Conservation (phyloP, 2,113 vertebrate genomes). For the Muscicapa adusta region DNA sequence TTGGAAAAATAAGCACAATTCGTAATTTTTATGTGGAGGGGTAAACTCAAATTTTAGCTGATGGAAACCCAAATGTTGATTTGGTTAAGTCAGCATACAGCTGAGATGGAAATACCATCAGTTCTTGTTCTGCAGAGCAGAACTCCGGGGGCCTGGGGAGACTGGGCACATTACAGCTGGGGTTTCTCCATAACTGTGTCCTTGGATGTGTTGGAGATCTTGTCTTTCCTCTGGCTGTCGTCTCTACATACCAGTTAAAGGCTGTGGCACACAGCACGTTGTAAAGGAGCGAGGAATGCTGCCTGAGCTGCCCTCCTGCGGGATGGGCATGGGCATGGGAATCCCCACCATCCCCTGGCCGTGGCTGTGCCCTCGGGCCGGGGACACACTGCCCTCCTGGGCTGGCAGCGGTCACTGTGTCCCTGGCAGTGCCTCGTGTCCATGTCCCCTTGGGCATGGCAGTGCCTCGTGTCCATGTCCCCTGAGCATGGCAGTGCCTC, state of each 20-base stretch:
- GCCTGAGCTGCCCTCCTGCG: slow-evolving; percentile 26
- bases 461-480: background rate
- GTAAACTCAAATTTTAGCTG: background rate
- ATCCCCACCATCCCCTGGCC: background rate
- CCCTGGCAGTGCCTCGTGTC: slow-evolving; percentile 34
- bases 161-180: rapidly evolving
- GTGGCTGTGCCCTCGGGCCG: slow-evolving; percentile 5
- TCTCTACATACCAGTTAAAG: background rate
- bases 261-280: background rate
- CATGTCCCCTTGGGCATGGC: background rate
- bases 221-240: background rate
- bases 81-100: background rate
- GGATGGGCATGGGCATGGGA: background rate
- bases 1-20: background rate
- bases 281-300: background rate
- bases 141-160: rapidly evolving
- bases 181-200: rapidly evolving
- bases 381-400: slow-evolving; percentile 10
- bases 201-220: background rate
- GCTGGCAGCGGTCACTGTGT: slow-evolving; percentile 27
- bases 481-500: slow-evolving; percentile 17
- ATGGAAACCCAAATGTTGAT: background rate
- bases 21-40: background rate
- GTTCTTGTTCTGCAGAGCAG: background rate
- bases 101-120: rapidly evolving